phyloP scores from a whole-genome alignment of 1,140 invertebrate genomes.

The Limonius californicus region DNA sequence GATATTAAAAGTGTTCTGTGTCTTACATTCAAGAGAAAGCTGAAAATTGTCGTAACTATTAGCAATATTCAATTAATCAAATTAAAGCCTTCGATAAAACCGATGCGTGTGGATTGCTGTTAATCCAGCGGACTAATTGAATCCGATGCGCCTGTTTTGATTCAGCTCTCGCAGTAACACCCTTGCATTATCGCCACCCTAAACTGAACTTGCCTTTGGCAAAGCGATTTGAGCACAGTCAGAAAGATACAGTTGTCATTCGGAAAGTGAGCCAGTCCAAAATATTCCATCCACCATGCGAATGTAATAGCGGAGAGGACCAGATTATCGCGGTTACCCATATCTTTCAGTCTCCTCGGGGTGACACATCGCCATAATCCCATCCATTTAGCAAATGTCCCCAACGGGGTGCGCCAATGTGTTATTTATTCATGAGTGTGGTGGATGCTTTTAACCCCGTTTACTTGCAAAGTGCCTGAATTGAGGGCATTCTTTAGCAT shows the following conservation, averaged over 20 bases:
- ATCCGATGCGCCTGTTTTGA: conserved; percentile 19
- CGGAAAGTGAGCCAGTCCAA: background rate
- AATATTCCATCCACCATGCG: background rate
- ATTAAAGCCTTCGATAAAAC: background rate
- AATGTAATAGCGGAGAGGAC: background rate
- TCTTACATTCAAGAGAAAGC: no score
- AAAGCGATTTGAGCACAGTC: conserved; percentile 1
- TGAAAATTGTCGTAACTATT: no score
- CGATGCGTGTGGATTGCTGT: background rate
- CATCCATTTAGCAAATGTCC: conserved; percentile 35
- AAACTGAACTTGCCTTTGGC: background rate
- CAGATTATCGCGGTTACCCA: background rate
- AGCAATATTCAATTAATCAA: no score
- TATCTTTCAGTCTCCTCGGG: conserved; percentile 3
- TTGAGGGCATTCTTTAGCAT: conserved; percentile 23
- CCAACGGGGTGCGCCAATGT: conserved; percentile 24
- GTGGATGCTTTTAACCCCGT: conserved; percentile 38
- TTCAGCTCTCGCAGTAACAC: background rate
- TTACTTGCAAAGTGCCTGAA: conserved; percentile 33
- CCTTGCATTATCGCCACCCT: conserved; percentile 1
- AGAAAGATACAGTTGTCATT: background rate
- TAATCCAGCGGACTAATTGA: conserved; percentile 15
- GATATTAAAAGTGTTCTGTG: no score
- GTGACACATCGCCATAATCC: conserved; percentile 27
- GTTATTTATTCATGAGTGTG: conserved; percentile 38